These are phyloP conservation scores for Gymnothorax reevesii DNA, from an alignment of 2,797 vertebrate genomes.

Conservation along the genomic window DNA sequence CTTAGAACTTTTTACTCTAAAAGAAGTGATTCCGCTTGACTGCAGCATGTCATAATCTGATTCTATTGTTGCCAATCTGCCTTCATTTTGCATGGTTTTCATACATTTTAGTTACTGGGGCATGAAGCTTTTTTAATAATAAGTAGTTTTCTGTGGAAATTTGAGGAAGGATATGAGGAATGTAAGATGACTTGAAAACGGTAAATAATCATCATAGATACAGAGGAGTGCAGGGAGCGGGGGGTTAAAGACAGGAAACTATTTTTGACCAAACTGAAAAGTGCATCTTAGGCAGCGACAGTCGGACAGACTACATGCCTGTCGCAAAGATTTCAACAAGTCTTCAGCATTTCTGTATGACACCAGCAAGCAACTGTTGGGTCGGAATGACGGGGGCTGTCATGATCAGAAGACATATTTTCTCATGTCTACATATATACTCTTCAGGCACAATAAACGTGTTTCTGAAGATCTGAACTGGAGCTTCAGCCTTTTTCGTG, in stretches of 20 bases:
- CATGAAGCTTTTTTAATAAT: too few species aligned
- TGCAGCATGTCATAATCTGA: too few species aligned
- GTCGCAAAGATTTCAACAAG: not conserved
- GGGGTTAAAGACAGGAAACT: not conserved
- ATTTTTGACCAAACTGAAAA: not conserved
- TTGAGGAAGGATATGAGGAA: too few species aligned
- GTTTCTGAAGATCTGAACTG: not conserved
- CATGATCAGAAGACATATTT: slow-evolving; percentile 15
- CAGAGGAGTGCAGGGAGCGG: too few species aligned
- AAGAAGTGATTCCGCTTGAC: too few species aligned
- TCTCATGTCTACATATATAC: slow-evolving; percentile 4
- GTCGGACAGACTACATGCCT: slow-evolving; percentile 2
- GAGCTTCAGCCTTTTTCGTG: not conserved
- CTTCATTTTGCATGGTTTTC: too few species aligned
- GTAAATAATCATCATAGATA: too few species aligned
- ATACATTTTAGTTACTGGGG: too few species aligned
- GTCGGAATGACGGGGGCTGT: slow-evolving; percentile 4
- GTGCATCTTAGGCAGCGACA: not conserved
- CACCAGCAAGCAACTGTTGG: not conserved
- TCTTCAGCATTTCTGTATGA: not conserved
- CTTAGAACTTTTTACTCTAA: too few species aligned
- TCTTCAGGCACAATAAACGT: slow-evolving; percentile 1
- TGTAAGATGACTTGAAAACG: too few species aligned
- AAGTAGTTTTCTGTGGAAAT: too few species aligned
- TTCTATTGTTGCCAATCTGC: too few species aligned